These are phyloP conservation scores for Tympanoctomys barrerae DNA, from an alignment of 2,797 vertebrate genomes.

Conservation along the genomic window DNA sequence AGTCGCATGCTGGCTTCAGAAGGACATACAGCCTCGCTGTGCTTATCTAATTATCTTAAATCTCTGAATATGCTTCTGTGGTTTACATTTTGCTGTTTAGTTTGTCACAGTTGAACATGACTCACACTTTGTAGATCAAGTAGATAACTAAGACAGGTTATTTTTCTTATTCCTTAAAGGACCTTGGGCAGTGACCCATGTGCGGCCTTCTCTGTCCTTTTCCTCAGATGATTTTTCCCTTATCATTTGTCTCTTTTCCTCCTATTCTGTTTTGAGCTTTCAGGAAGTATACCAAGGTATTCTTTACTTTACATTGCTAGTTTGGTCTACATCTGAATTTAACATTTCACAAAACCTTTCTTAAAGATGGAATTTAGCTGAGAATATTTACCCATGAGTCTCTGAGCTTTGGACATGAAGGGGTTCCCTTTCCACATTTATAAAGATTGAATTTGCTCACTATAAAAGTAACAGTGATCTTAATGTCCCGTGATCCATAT, in stretches of 20 bases:
- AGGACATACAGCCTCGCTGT: conserved; percentile 3
- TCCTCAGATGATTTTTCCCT: neutral
- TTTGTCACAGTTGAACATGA: conserved; percentile 16
- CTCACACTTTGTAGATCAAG: conserved; percentile 17
- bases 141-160: conserved; percentile 16
- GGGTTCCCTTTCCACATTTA: neutral
- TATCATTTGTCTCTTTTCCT: conserved; percentile 18
- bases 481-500: neutral
- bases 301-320: conserved; percentile 27
- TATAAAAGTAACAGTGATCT: neutral
- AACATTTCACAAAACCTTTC: conserved; percentile 29
- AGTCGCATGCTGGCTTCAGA: conserved; percentile 38
- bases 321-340: neutral
- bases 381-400: conserved; percentile 6
- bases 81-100: conserved; percentile 56
- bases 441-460: neutral
- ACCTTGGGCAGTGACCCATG: neutral
- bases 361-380: conserved; percentile 39
- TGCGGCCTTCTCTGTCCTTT: neutral
- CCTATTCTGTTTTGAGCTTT: neutral
- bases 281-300: neutral
- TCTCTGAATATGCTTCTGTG: conserved; percentile 18
- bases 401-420: conserved; percentile 34
- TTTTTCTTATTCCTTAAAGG: conserved; percentile 32
- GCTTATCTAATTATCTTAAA: conserved; percentile 33